These are phyloP conservation scores for Carcharodon carcharias DNA, from an alignment of 2,797 vertebrate genomes.

Conservation along the genomic window DNA sequence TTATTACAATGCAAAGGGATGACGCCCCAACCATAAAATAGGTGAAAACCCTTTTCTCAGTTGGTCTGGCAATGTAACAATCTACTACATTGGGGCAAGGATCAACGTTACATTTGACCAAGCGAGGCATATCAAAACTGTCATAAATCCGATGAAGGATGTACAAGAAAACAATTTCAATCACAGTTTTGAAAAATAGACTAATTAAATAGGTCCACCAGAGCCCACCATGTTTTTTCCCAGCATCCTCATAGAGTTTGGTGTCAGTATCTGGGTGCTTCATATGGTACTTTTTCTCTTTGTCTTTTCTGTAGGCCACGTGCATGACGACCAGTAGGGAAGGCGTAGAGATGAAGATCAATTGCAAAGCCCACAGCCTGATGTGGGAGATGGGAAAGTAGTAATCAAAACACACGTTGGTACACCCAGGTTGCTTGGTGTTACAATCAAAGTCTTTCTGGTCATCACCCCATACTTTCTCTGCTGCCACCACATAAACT, in stretches of 20 bases:
- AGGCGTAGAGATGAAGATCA: slow-evolving; percentile 74
- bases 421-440: slow-evolving; percentile 84
- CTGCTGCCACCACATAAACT: slow-evolving; percentile 74
- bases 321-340: slow-evolving; percentile 47
- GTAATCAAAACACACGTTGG: slow-evolving; percentile 85
- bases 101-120: slow-evolving; percentile 73
- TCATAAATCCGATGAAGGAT: slow-evolving; percentile 83
- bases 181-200: slow-evolving; percentile 78
- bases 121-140: slow-evolving; percentile 78
- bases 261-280: slow-evolving; percentile 16
- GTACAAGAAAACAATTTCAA: slow-evolving; percentile 85
- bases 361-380: slow-evolving; percentile 90
- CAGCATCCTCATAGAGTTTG: background rate
- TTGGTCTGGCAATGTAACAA: slow-evolving; percentile 92
- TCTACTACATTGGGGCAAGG: slow-evolving; percentile 91
- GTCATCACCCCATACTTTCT: slow-evolving; percentile 90
- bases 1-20: slow-evolving; percentile 83
- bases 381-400: slow-evolving; percentile 93
- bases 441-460: slow-evolving; percentile 90
- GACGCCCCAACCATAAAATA: slow-evolving; percentile 98
- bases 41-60: slow-evolving; percentile 92
- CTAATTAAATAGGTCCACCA: slow-evolving; percentile 98
- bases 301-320: slow-evolving; percentile 30
- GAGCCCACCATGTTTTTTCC: slow-evolving; percentile 71
- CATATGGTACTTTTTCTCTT: slow-evolving; percentile 15